Evolutionary conservation across 2,113 vertebrate species (phyloP).

Genomic region (Rhineura floridana): DNA sequence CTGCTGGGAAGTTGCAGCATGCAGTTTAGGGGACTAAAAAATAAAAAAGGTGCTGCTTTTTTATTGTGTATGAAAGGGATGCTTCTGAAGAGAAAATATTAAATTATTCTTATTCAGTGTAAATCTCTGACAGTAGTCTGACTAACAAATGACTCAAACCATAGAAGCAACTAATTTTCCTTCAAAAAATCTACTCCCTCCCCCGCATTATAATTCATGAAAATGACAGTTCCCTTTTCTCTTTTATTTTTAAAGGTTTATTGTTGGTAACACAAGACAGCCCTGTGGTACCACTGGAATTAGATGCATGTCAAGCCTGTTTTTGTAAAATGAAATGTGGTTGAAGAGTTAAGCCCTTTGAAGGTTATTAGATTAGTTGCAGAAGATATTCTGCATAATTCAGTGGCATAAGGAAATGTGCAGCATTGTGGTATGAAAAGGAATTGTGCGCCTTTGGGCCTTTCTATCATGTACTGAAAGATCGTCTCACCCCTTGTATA

Average conservation of each 20-base stretch:
- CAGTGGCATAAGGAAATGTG: neutral
- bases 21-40: neutral
- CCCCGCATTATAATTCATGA: neutral
- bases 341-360: neutral
- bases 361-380: slow-evolving; percentile 1
- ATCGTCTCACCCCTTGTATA: too few species aligned
- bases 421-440: neutral
- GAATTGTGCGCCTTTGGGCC: neutral
- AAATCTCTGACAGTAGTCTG: neutral
- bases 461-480: neutral
- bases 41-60: neutral
- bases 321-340: neutral
- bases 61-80: neutral
- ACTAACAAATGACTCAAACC: neutral
- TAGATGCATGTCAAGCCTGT: neutral
- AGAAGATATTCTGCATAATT: neutral
- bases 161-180: neutral
- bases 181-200: neutral
- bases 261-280: neutral
- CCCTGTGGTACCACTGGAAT: neutral
- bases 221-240: neutral
- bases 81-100: neutral
- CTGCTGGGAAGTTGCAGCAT: neutral
- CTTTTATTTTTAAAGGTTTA: neutral
- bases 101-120: neutral